A percentile compares a stretch with the other conserved stretches of the same genome.
Evolutionary conservation across 2,797 vertebrate genomes (phyloP).

Genomic region (Pantherophis alleghaniensis): DNA sequence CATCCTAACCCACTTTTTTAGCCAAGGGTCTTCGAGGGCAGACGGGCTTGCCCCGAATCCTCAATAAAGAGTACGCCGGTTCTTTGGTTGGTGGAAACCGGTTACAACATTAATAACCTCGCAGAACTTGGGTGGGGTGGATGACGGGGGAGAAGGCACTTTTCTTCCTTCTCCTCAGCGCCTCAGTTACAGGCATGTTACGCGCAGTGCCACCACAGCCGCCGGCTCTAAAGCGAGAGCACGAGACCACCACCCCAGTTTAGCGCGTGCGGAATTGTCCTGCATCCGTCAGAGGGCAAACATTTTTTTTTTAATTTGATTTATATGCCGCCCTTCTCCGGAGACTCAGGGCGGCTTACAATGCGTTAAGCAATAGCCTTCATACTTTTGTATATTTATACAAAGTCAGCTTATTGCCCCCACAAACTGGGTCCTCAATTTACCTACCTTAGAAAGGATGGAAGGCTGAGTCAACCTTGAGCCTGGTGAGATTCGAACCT

Average conservation of each 20-base stretch:
- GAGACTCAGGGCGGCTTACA: no score
- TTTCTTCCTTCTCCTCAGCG: neutral
- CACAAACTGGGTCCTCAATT: no score
- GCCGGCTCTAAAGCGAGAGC: neutral
- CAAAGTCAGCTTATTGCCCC: no score
- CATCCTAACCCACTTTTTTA: neutral
- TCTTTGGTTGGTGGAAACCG: neutral
- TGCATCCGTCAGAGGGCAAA: neutral
- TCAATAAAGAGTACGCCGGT: neutral
- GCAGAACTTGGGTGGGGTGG: no score
- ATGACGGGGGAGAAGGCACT: no score
- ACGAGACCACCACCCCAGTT: neutral
- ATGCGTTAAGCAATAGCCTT: no score
- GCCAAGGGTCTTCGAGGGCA: neutral
- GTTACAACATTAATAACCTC: neutral
- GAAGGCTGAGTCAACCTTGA: no score
- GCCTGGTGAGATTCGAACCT: no score
- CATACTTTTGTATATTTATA: no score
- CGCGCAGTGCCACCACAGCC: neutral
- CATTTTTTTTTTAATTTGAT: no score
- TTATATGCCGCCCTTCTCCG: no score
- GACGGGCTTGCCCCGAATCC: neutral
- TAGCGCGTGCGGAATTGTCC: neutral
- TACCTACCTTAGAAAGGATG: no score
- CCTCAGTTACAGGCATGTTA: neutral